Percentiles rank a stretch among this genome's conserved stretches.
Evolutionary conservation across 2,797 vertebrate species (phyloP).

Genomic region (Neomorphus geoffroyi): DNA sequence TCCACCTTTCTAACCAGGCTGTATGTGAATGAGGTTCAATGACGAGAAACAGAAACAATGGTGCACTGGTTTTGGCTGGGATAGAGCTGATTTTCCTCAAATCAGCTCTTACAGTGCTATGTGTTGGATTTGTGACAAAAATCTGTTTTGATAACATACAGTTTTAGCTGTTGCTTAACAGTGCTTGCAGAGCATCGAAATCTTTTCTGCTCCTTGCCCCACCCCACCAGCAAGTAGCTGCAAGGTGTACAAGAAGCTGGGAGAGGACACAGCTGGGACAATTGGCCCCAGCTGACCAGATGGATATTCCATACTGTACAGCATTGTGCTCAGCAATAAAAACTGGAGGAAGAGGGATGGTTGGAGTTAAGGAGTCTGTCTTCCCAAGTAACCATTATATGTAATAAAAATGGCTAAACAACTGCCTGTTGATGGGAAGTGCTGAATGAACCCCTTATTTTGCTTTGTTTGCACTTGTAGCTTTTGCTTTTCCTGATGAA

Average conservation of each 20-base stretch:
- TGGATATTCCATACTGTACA: background rate
- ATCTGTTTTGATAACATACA: background rate
- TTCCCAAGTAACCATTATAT: background rate
- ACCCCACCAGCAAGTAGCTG: rapidly evolving
- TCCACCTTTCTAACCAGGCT: background rate
- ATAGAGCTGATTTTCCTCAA: background rate
- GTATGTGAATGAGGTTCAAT: rapidly evolving
- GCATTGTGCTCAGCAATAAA: background rate
- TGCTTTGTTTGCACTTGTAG: background rate
- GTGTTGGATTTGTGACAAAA: background rate
- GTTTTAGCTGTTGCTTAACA: background rate
- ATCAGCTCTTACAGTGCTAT: rapidly evolving
- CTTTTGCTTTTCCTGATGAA: background rate
- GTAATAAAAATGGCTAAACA: background rate
- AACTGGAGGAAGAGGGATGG: rapidly evolving
- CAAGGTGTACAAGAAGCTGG: background rate
- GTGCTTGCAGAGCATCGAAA: background rate
- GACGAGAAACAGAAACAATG: background rate
- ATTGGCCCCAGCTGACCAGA: background rate
- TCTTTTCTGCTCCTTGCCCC: rapidly evolving
- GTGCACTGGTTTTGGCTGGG: background rate
- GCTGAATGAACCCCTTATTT: background rate
- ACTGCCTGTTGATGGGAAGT: background rate
- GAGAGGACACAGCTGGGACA: background rate
- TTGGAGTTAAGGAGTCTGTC: background rate